Evolutionary conservation across 2,888 invertebrate genomes (phyloP).

Genomic region (Mellilla xanthometata): DNA sequence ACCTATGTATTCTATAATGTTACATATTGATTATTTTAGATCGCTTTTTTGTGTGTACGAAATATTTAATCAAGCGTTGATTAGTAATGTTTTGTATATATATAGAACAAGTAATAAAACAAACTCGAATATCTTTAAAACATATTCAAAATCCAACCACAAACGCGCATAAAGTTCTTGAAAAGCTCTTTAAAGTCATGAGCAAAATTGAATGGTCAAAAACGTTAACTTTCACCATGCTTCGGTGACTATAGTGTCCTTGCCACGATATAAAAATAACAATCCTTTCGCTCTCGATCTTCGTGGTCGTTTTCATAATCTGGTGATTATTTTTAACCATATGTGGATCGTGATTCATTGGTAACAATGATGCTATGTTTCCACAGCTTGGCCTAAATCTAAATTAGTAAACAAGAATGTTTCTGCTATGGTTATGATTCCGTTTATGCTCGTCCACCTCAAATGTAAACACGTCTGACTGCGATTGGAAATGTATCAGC

Average conservation of each 20-base stretch:
- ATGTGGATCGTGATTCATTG: constrained; percentile 33
- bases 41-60: too few species aligned
- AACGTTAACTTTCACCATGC: constrained; percentile 3
- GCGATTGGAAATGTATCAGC: constrained; percentile 25
- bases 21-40: too few species aligned
- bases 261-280: constrained; percentile 12
- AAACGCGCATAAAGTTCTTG: too few species aligned
- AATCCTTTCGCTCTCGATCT: constrained; percentile 23
- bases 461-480: constrained; percentile 35
- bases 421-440: constrained; percentile 25
- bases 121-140: too few species aligned
- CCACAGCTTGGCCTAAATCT: constrained; percentile 23
- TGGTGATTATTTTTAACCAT: constrained; percentile 26
- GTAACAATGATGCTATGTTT: constrained; percentile 24
- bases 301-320: constrained; percentile 6
- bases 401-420: constrained; percentile 30
- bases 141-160: too few species aligned
- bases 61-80: too few species aligned
- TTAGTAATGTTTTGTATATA: too few species aligned
- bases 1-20: too few species aligned
- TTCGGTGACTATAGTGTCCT: constrained; percentile 15
- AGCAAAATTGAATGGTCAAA: constrained; percentile 3
- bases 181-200: too few species aligned
- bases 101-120: too few species aligned
- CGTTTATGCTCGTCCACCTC: constrained; percentile 12